Evolutionary conservation across 2,888 invertebrate genomes (phyloP).

Genomic region (Oscheius onirici): DNA sequence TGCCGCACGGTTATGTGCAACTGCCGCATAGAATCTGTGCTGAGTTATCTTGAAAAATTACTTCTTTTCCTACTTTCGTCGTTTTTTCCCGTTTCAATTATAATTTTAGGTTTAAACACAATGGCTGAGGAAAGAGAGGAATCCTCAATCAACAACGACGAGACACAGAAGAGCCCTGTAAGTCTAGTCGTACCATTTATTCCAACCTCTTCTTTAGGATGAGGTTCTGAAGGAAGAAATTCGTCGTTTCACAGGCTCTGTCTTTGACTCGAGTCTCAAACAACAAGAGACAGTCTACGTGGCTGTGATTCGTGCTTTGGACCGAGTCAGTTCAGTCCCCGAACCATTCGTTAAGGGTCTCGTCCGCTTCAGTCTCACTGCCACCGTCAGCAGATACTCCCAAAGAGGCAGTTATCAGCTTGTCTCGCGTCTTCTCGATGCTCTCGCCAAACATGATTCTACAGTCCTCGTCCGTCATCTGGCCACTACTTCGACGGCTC

Average conservation of each 20-base stretch:
- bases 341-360: constrained; percentile 41
- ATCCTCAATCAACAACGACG: too few relatives aligned
- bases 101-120: too few relatives aligned
- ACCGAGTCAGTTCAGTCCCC: constrained; percentile 39
- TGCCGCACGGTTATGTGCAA: too few relatives aligned
- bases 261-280: constrained; percentile 44
- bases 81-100: too few relatives aligned
- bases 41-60: too few relatives aligned
- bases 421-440: constrained; percentile 37
- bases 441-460: constrained; percentile 42
- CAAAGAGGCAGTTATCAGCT: constrained; percentile 43
- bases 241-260: constrained; percentile 38
- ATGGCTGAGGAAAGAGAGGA: too few relatives aligned
- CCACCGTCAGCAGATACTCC: constrained; percentile 38
- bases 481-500: constrained; percentile 23
- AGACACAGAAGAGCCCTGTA: background rate
- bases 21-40: too few relatives aligned
- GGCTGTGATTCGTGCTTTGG: constrained; percentile 36
- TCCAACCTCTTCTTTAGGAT: background rate
- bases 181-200: background rate
- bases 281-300: constrained; percentile 41
- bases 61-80: too few relatives aligned
- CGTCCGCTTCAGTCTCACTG: constrained; percentile 38
- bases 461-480: constrained; percentile 37
- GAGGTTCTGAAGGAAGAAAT: constrained; percentile 41